Evolutionary conservation across 1,140 invertebrate species (phyloP).

Genomic region (Plodia interpunctella): DNA sequence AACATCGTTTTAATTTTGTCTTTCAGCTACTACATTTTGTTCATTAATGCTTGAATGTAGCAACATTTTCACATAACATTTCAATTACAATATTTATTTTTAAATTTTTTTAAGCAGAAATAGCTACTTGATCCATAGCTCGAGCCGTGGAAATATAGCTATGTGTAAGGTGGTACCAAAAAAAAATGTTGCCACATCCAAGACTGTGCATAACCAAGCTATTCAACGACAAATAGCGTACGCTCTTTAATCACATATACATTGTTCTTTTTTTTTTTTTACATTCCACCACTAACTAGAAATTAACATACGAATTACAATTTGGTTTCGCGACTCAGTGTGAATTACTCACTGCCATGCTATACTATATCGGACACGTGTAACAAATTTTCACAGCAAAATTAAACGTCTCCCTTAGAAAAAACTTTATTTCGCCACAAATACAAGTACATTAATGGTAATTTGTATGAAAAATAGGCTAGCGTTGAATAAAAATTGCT

Average conservation of each 20-base stretch:
- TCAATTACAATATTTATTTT: neutral
- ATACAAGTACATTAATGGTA: no score
- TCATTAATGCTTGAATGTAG: constrained; percentile 22
- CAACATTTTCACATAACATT: constrained; percentile 16
- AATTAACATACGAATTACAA: constrained; percentile 6
- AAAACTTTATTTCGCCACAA: no score
- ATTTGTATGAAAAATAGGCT: no score
- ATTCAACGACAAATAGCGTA: neutral
- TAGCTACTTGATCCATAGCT: no score
- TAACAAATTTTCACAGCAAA: neutral
- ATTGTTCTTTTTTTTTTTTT: neutral
- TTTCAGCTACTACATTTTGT: constrained; percentile 23
- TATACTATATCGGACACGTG: neutral
- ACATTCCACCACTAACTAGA: neutral
- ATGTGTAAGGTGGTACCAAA: no score
- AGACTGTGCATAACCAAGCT: neutral
- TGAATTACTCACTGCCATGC: neutral
- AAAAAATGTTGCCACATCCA: constrained; percentile 3
- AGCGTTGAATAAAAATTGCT: no score
- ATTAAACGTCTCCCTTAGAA: no score
- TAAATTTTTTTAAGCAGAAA: no score
- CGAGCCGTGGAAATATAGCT: no score
- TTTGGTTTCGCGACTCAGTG: neutral
- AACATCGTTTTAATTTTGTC: constrained; percentile 10
- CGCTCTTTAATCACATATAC: neutral